Conservation (phyloP, 2,888 invertebrate genomes). For the Mythimna vitellina region DNA sequence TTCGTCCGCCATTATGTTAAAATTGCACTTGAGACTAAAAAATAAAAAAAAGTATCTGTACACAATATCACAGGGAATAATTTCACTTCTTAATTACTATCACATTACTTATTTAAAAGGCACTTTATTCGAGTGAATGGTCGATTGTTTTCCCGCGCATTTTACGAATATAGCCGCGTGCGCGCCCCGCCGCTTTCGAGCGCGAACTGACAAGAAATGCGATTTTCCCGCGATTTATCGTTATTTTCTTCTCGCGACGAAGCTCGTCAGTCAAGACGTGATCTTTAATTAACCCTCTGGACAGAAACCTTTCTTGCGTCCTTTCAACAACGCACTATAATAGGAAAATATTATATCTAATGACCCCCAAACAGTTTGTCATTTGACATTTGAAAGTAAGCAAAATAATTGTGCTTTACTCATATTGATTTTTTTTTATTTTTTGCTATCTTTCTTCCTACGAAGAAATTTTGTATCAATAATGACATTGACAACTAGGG, state of each 20-base stretch:
- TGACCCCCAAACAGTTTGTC: neutral
- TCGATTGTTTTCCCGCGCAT: constrained; percentile 57
- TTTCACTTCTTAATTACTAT: constrained; percentile 61
- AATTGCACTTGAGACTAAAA: constrained; percentile 61
- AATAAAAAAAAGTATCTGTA: constrained; percentile 60
- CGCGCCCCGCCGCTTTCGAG: constrained; percentile 37
- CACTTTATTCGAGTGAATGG: constrained; percentile 53
- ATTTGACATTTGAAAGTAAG: neutral
- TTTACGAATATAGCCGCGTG: constrained; percentile 46
- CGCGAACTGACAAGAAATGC: constrained; percentile 60
- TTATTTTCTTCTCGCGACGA: constrained; percentile 56
- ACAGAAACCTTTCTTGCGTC: constrained; percentile 44
- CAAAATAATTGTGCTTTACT: neutral
- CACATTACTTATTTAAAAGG: constrained; percentile 59
- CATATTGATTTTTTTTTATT: neutral
- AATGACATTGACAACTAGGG: constrained; percentile 23
- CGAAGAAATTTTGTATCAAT: neutral
- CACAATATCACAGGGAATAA: constrained; percentile 79
- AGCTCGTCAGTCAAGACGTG: constrained; percentile 35
- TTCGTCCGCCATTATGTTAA: constrained; percentile 77
- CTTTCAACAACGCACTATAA: constrained; percentile 15
- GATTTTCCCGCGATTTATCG: constrained; percentile 56
- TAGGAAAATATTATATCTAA: neutral
- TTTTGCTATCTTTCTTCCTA: neutral
- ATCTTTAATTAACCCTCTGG: constrained; percentile 48